A percentile compares a stretch with the other conserved stretches of the same genome.
Evolutionary conservation across 1,140 invertebrate genomes (phyloP).

Genomic region (Formica exsecta): DNA sequence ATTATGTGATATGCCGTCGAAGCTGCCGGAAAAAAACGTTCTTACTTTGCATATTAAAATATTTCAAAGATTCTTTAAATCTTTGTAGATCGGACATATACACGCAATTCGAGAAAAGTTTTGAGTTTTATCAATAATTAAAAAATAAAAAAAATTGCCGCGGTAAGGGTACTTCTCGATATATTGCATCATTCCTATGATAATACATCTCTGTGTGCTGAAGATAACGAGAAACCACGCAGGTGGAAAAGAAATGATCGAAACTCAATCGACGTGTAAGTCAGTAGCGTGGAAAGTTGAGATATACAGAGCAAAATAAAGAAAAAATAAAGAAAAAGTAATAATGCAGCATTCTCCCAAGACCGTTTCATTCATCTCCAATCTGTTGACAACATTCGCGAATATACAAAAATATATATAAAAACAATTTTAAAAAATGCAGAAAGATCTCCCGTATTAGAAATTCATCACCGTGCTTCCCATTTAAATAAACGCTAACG

Average conservation of each 20-base stretch:
- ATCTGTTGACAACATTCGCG: conserved; percentile 1
- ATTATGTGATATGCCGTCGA: background rate
- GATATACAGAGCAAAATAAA: conserved; percentile 61
- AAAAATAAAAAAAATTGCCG: background rate
- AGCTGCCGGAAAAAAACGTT: background rate
- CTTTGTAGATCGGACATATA: background rate
- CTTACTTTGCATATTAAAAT: background rate
- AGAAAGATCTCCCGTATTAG: background rate
- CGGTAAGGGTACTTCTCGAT: conserved; percentile 16
- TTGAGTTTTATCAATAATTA: conserved; percentile 5
- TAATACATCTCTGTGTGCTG: background rate
- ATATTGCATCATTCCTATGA: background rate
- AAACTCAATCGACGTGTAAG: conserved; percentile 55
- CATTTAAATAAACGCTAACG: conserved; percentile 16
- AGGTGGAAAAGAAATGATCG: conserved; percentile 39
- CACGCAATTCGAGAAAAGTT: background rate
- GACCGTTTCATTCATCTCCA: background rate
- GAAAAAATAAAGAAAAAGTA: conserved; percentile 4
- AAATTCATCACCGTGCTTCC: conserved; percentile 2
- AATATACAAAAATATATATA: background rate
- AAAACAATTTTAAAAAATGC: background rate
- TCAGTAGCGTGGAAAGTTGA: conserved; percentile 64
- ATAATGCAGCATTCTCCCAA: background rate
- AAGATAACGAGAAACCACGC: conserved; percentile 52
- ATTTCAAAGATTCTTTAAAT: background rate